A percentile compares a stretch with the other conserved stretches of the same genome.
phyloP scores from a whole-genome alignment of 2,113 vertebrate genomes.

The Leptosomus discolor region DNA sequence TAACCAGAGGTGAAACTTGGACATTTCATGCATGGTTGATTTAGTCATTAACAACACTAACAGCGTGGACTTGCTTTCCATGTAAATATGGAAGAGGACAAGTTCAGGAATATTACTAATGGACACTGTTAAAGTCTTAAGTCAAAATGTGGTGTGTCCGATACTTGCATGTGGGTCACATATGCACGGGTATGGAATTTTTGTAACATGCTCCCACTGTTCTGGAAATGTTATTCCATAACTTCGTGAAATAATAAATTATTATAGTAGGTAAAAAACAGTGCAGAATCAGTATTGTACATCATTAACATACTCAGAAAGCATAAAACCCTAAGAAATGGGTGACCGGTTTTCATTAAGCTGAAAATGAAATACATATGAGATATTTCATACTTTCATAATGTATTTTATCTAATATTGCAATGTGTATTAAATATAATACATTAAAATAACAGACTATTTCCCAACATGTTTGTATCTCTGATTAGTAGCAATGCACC shows the following conservation, averaged over 20 bases:
- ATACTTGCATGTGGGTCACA: background rate
- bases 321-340: background rate
- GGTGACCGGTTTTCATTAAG: background rate
- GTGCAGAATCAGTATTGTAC: background rate
- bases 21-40: background rate
- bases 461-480: background rate
- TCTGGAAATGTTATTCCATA: background rate
- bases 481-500: background rate
- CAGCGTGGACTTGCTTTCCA: background rate
- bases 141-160: background rate
- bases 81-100: background rate
- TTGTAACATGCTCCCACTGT: background rate
- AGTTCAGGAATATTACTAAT: background rate
- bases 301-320: background rate
- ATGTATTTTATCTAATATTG: background rate
- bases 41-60: background rate
- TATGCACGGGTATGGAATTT: background rate
- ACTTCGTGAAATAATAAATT: background rate
- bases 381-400: background rate
- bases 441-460: background rate
- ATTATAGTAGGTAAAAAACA: background rate
- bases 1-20: background rate
- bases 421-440: background rate
- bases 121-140: background rate
- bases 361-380: background rate